phyloP scores from a whole-genome alignment of 2,888 invertebrate species.

The Nineta flava region DNA sequence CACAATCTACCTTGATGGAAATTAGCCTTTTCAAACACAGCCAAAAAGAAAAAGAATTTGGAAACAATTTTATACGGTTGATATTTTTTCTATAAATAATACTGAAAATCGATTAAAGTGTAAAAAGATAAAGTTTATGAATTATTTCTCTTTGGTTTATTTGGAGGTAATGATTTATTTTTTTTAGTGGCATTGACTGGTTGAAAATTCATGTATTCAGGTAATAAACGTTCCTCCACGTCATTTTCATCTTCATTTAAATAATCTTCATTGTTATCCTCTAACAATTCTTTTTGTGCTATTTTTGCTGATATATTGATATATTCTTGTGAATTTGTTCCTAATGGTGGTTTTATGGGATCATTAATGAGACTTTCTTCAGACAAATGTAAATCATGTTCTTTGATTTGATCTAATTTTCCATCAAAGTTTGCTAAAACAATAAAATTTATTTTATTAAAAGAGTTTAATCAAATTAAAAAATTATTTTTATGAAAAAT shows the following conservation, averaged over 20 bases:
- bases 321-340: constrained; percentile 1
- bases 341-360: neutral
- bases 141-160: neutral
- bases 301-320: neutral
- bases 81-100: too few species aligned
- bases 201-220: constrained; percentile 5
- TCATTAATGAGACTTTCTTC: neutral
- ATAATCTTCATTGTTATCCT: neutral
- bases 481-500: neutral
- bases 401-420: constrained; percentile 3
- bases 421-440: neutral
- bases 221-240: neutral
- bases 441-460: neutral
- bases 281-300: neutral
- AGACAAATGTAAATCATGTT: neutral
- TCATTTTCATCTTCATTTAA: constrained; percentile 1
- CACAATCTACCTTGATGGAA: too few species aligned
- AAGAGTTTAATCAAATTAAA: neutral
- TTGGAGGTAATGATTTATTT: neutral
- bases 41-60: too few species aligned
- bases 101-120: too few species aligned
- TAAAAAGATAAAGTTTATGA: too few species aligned
- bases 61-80: too few species aligned
- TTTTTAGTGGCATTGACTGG: neutral
- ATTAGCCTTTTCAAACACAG: too few species aligned